Conservation (phyloP, 2,888 invertebrate species). For the Hedya salicella region DNA sequence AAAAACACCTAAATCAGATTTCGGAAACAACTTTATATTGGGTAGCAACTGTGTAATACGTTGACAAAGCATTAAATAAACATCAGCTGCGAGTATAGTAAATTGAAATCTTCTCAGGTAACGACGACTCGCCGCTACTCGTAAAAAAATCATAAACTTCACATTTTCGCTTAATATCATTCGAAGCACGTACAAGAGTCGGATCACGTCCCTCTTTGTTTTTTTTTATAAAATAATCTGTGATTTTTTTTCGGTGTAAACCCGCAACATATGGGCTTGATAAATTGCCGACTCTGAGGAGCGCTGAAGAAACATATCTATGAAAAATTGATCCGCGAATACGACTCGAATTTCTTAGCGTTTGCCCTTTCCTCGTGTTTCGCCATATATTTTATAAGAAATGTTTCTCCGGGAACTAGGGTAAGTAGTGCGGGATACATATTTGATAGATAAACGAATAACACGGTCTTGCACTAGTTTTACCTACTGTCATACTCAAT, state of each 20-base stretch:
- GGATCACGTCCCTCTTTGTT: slow-evolving; percentile 68
- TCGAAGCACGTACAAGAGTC: slow-evolving; percentile 63
- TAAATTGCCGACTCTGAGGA: slow-evolving; percentile 61
- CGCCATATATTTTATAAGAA: slow-evolving; percentile 6
- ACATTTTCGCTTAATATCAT: slow-evolving; percentile 56
- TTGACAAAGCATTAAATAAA: slow-evolving; percentile 16
- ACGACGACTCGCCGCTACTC: slow-evolving; percentile 31
- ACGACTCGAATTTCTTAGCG: slow-evolving; percentile 53
- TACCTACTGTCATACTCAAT: not conserved
- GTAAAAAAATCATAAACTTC: slow-evolving; percentile 70
- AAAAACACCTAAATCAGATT: no score
- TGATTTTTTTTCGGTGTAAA: slow-evolving; percentile 61
- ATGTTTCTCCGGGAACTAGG: slow-evolving; percentile 10
- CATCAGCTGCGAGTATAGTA: slow-evolving; percentile 32
- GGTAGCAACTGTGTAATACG: no score
- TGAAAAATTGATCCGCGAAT: slow-evolving; percentile 67
- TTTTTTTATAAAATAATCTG: slow-evolving; percentile 69
- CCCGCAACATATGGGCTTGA: slow-evolving; percentile 69
- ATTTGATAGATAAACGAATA: slow-evolving; percentile 15
- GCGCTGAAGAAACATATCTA: slow-evolving; percentile 49
- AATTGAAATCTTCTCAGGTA: slow-evolving; percentile 51
- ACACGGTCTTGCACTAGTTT: slow-evolving; percentile 11
- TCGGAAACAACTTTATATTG: no score
- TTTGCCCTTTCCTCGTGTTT: slow-evolving; percentile 45
- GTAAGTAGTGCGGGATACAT: slow-evolving; percentile 13